Evolutionary conservation across 2,888 invertebrate genomes (phyloP), one percentile per base, ranked within the genome.

Genomic region (Dioctria linearis): DNA sequence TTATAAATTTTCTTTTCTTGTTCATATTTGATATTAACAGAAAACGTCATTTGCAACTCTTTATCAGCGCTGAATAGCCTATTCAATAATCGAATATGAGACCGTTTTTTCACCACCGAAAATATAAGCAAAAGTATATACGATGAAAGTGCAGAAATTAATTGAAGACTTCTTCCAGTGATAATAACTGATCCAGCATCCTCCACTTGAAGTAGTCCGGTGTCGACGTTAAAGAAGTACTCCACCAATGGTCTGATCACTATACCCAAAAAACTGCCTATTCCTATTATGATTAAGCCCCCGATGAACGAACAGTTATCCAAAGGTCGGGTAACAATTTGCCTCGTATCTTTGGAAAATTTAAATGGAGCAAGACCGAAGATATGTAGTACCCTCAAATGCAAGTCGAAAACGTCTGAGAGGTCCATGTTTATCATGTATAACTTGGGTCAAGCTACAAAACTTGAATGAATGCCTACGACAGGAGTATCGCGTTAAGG

Each of bases 361-460:
- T 3, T 54, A 54, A 71, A 71, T 40, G 71, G 71, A 3, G 71
- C 54, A n/a, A 71, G 11, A 11, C 71, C 71, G 5, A 54, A 25
- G 11, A 3, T 39, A 37, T 71, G 25, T 25, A 67, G 43, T 13
- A 67, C 2, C n/a, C 3, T 67, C 13, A 67, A 13, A 8, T 46
- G 2, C 46, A 46, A 46, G 2, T 46, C 46, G 2, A 46, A 46
- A 46, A 46, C 46, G 5, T 46, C 46, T 8, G 46, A 8, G 5
- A 46, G 8, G 8, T 46, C 46, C 46, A 46, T 46, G 5, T 8
- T 46, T 1, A 6, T 46, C 25, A 0, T 25, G 2, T 25, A 25
- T 25, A 25, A 25, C 1, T 25, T 25, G 25, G 25, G 1, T 25
- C 25, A 0, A 25, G 25, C 25, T 25, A 0, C 25, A 25, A 25